Percentiles rank a stretch among this genome's conserved stretches.
phyloP scores from a whole-genome alignment of 2,888 invertebrate genomes.

The Brachynemurus nebulosus region DNA sequence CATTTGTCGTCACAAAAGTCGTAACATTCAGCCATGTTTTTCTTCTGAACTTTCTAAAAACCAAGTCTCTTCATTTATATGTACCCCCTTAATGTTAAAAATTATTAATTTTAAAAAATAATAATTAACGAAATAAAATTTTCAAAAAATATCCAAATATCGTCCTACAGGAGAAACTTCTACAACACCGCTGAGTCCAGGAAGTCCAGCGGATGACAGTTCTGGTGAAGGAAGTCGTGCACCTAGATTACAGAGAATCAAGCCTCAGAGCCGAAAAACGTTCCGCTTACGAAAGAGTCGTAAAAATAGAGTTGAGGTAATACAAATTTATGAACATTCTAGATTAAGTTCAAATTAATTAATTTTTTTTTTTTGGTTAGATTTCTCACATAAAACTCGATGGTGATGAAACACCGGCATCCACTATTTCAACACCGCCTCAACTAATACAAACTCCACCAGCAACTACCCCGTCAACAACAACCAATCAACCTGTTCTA shows the following conservation, averaged over 20 bases:
- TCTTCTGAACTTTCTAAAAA: no score
- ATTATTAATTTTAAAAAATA: no score
- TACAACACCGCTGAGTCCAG: slow-evolving; percentile 60
- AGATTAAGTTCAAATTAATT: neutral
- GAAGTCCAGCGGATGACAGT: slow-evolving; percentile 52
- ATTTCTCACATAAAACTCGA: slow-evolving; percentile 37
- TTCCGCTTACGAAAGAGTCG: slow-evolving; percentile 75
- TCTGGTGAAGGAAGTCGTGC: slow-evolving; percentile 45
- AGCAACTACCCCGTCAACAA: slow-evolving; percentile 15
- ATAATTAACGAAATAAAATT: neutral
- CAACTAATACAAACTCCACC: slow-evolving; percentile 19
- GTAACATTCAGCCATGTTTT: no score
- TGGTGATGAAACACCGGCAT: slow-evolving; percentile 24
- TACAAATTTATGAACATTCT: slow-evolving; percentile 22
- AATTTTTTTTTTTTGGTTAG: slow-evolving; percentile 19
- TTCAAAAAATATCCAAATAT: neutral
- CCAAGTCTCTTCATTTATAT: no score
- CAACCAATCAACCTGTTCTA: slow-evolving; percentile 11
- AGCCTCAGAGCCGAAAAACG: slow-evolving; percentile 88
- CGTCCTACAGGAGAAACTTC: slow-evolving; percentile 54
- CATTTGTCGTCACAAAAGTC: no score
- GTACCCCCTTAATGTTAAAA: no score
- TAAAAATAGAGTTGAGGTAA: slow-evolving; percentile 56
- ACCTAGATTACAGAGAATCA: slow-evolving; percentile 75
- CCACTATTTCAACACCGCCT: slow-evolving; percentile 21